Base-by-base conservation (phyloP, 1,140 invertebrate genomes). In the Scaptomyza montana region DNA sequence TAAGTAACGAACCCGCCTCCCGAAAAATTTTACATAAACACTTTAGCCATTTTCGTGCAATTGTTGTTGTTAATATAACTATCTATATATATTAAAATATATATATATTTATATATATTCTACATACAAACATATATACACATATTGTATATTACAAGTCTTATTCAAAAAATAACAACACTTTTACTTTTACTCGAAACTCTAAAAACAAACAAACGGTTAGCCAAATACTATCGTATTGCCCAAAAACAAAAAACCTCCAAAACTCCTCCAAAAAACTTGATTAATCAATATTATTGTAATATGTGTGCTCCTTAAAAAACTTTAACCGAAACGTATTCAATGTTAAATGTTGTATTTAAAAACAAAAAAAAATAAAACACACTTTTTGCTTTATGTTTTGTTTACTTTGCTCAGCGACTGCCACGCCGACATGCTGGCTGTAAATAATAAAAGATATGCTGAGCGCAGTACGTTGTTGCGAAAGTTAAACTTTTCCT, bases 341-440 rank as follows among this genome's bases (percentile, higher is more conserved):
- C 79, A 84, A 89, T 89, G 84, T 89, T 89, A 55, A 84, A 89
- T 89, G 84, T 89, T 89, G 84, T 89, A 82, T 62, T 87, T 84
- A 74, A 71, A 60, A 56, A 57, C 62, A 69, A 47, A 51, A 54
- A 81, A 78, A 68, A 68, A 45, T 30, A 16, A 43, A 65, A 62
- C 53, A 62, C 47, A 67, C 61, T 78, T 68, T 72, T 67, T 76
- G 67, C 73, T 72, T 78, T 78, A 62, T 51, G 16, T 62, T 75
- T 67, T 69, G 39, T 50, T 67, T 73, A 61, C 56, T 53, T 67
- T 51, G 64, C 55, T 28, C 56, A 77, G 68, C 63, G 63, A 62
- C 71, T 74, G 71, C 57, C 71, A 69, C 71, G 71, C 71, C 71
- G 57, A 74, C 71, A 62, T 62, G 59, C 53, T 39, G 55, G 72